A percentile compares a stretch with the other conserved stretches of the same genome.
Conservation (phyloP, 2,888 invertebrate genomes). For the Cataglyphis altisquamis region DNA sequence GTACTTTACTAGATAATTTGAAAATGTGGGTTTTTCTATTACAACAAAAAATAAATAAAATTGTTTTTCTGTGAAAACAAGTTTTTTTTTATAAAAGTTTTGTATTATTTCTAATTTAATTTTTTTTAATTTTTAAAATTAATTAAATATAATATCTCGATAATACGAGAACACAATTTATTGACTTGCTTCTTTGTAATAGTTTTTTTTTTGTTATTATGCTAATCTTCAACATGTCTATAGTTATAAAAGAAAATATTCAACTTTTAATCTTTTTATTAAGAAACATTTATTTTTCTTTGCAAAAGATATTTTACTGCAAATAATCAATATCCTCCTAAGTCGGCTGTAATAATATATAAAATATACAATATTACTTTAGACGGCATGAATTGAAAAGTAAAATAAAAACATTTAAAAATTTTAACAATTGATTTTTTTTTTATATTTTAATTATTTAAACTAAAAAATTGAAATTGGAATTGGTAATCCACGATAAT, state of each 20-base stretch:
- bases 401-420: not conserved
- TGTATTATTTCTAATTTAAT: not conserved
- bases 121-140: slow-evolving; percentile 11
- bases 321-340: slow-evolving; percentile 22
- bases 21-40: not conserved
- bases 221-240: not conserved
- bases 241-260: not conserved
- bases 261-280: slow-evolving; percentile 36
- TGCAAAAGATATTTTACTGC: not conserved
- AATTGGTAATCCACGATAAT: not conserved
- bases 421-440: not conserved
- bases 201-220: slow-evolving; percentile 9
- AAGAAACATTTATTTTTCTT: not conserved
- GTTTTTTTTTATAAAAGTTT: not conserved
- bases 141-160: slow-evolving; percentile 5
- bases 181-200: not conserved
- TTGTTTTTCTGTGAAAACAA: not conserved
- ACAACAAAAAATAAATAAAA: not conserved
- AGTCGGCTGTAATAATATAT: not conserved
- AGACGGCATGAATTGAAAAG: not conserved
- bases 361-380: not conserved
- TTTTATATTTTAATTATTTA: not conserved
- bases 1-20: not conserved
- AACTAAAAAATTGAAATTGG: not conserved
- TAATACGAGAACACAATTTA: not conserved